Conservation (phyloP, 2,113 vertebrate genomes). For the Arvicanthis niloticus region DNA sequence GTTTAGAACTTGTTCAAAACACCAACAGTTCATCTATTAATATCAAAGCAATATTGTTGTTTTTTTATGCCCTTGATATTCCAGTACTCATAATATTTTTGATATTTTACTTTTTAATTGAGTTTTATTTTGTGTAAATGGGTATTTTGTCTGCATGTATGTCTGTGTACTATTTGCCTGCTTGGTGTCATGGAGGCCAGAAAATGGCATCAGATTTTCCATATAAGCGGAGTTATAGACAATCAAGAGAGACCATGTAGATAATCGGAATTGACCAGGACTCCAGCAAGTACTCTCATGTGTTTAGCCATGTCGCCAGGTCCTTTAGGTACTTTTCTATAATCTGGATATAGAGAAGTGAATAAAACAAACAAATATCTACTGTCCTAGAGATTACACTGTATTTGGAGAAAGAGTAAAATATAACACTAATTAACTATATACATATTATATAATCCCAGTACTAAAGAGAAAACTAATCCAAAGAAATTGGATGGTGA, state of each 20-base stretch:
- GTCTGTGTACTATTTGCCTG: background rate
- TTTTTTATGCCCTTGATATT: constrained; percentile 19
- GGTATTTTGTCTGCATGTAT: background rate
- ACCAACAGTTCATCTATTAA: background rate
- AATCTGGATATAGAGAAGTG: background rate
- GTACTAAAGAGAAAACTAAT: background rate
- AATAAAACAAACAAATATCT: background rate
- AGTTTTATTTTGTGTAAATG: background rate
- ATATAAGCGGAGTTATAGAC: too few species aligned
- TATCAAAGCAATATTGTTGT: background rate
- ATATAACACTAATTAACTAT: background rate
- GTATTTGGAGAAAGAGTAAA: background rate
- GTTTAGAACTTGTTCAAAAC: background rate
- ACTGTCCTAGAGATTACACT: background rate
- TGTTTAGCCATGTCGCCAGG: background rate
- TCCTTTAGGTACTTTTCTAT: background rate
- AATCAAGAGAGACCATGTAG: background rate
- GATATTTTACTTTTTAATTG: background rate
- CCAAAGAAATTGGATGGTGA: background rate
- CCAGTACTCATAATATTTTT: background rate
- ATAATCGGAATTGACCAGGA: background rate
- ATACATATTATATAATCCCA: background rate
- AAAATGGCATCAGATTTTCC: background rate
- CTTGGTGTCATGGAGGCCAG: background rate
- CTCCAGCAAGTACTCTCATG: background rate